phyloP scores from a whole-genome alignment of 2,113 vertebrate genomes.

The Gasterosteus nipponicus region DNA sequence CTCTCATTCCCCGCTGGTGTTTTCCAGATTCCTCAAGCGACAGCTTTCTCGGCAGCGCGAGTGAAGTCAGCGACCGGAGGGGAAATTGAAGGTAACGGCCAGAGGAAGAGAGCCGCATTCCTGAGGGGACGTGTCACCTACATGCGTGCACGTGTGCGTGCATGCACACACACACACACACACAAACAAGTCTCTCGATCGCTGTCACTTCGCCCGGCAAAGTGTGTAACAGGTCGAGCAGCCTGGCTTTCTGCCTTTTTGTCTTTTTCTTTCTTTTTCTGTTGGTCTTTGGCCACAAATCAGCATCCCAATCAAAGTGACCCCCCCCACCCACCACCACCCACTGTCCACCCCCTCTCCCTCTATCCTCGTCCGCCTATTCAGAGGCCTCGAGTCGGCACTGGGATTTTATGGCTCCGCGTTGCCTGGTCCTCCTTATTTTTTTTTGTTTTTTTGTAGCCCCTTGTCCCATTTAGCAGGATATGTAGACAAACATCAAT shows the following conservation, averaged over 20 bases:
- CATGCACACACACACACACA: too few species aligned
- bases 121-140: constrained; percentile 76
- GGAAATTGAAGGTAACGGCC: constrained; percentile 66
- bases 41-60: constrained; percentile 63
- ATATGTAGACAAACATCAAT: constrained; percentile 51
- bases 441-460: background rate
- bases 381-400: constrained; percentile 13
- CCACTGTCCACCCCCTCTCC: too few species aligned
- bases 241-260: constrained; percentile 24
- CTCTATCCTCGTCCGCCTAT: constrained; percentile 6
- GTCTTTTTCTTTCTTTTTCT: background rate
- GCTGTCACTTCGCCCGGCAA: constrained; percentile 47
- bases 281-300: background rate
- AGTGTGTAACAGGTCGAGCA: constrained; percentile 60
- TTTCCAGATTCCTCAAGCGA: constrained; percentile 82
- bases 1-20: constrained; percentile 83
- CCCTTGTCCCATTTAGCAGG: constrained; percentile 39
- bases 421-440: constrained; percentile 34
- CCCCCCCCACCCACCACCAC: too few species aligned
- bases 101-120: constrained; percentile 76
- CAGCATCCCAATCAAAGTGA: background rate
- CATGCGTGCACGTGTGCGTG: background rate
- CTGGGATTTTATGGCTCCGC: constrained; percentile 30
- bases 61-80: constrained; percentile 72
- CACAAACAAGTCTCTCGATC: constrained; percentile 46